These are phyloP conservation scores for Aplysia californica DNA, from an alignment of 1,140 invertebrate genomes.

Conservation along the genomic window DNA sequence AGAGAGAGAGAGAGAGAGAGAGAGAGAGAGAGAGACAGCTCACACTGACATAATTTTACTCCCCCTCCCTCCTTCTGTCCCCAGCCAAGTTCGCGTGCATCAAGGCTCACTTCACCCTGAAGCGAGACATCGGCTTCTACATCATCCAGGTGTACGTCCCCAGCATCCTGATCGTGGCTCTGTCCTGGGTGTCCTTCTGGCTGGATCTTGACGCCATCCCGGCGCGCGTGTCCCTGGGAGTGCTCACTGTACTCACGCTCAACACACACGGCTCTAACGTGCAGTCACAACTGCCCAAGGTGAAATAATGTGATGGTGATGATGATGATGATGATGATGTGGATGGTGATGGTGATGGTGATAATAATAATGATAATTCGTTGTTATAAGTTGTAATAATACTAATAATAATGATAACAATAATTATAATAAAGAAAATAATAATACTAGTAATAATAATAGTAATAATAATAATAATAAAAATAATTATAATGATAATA, in stretches of 20 bases:
- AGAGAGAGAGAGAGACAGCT: too few relatives aligned
- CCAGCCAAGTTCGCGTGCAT: conserved; percentile 41
- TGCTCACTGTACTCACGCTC: conserved; percentile 52
- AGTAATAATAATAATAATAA: too few relatives aligned
- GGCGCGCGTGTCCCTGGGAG: conserved; percentile 72
- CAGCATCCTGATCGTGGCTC: conserved; percentile 90
- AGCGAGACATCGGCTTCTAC: conserved; percentile 91
- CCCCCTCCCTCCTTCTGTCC: too few relatives aligned
- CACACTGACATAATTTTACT: too few relatives aligned
- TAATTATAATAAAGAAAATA: background rate
- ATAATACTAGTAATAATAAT: background rate
- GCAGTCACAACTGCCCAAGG: conserved; percentile 41
- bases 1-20: too few relatives aligned
- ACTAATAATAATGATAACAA: background rate
- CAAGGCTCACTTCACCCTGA: conserved; percentile 69
- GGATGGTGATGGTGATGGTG: too few relatives aligned
- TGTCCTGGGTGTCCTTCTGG: conserved; percentile 98
- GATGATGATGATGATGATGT: background rate
- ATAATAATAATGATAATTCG: too few relatives aligned
- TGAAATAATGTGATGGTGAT: background rate
- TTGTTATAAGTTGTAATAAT: too few relatives aligned
- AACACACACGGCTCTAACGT: conserved; percentile 46
- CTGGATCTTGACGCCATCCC: conserved; percentile 74
- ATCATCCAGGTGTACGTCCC: conserved; percentile 93
- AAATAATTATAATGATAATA: too few relatives aligned